Evolutionary conservation across 2,113 vertebrate genomes (phyloP), one percentile per base, ranked within the genome.

Genomic region (Empidonax alnorum): DNA sequence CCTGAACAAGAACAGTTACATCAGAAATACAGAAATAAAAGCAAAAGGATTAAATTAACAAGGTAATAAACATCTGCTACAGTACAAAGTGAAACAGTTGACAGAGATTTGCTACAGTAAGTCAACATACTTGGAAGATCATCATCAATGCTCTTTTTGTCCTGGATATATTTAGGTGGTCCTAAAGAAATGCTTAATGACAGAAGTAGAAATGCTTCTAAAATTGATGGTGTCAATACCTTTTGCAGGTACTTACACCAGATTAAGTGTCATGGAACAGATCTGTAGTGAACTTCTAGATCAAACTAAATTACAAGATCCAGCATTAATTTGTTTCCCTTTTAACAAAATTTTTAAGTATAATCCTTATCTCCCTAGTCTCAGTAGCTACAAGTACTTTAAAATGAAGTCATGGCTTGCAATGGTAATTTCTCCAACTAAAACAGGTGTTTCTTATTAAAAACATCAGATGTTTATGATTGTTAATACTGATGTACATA

Each of bases 1-100:
- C 73, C 88, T 86, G 59, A 94, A 96, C 10, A 95, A 59, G 58
- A 87, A 92, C 27, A 88, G 42, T 42, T 65, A 91, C 22, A 93
- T 23, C 49, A 95, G 67, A 94, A 96, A 84, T 79, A 87, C 53
- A 61, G 50, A 92, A 86, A 87, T 44, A 89, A 67, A 95, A 90
- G 58, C 23, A 75, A 83, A 53, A 91, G 61, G 31, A 82, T 94
- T 56, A 56, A 87, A 81, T 33, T 73, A 72, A 82, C 47, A 82
- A 63, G 50, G 49, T 73, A 87, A 83, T 4, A 39, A 39, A 84
- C n/a, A 96, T 35, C n/a, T 74, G 37, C 69, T 71, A 89, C 41
- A 78, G 67, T 84, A 82, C 15, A n/a, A 87, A 55, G 71, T 55
- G 14, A 68, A 66, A 81, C 11, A 59, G 44, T 27, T 89, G 15